phyloP scores from a whole-genome alignment of 2,888 invertebrate genomes.

The Idaea biselata region DNA sequence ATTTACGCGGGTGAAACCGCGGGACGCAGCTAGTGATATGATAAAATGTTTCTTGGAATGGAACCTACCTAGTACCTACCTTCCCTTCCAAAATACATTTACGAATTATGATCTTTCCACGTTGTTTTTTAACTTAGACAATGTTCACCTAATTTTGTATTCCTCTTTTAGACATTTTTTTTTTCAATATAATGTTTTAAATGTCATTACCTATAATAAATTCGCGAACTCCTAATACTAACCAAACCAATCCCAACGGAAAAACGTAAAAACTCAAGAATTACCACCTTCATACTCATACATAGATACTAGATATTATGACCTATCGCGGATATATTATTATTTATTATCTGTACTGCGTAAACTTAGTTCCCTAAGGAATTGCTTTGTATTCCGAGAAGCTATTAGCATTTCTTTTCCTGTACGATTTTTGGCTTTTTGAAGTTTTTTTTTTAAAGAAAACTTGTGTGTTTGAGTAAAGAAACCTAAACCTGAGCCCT shows the following conservation, averaged over 20 bases:
- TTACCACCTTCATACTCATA: background rate
- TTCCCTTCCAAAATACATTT: too few species aligned
- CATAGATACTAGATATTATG: background rate
- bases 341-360: background rate
- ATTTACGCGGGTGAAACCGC: too few species aligned
- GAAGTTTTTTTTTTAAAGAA: background rate
- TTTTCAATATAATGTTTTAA: too few species aligned
- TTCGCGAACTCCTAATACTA: too few species aligned
- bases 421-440: slow-evolving; percentile 1
- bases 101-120: too few species aligned
- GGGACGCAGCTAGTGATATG: too few species aligned
- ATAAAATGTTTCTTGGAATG: too few species aligned
- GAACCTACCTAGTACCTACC: too few species aligned
- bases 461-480: background rate
- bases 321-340: background rate
- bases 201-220: too few species aligned
- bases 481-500: background rate
- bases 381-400: background rate
- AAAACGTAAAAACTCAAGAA: background rate
- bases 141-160: too few species aligned
- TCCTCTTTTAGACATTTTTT: too few species aligned
- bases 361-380: background rate
- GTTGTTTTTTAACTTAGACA: too few species aligned
- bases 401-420: background rate
- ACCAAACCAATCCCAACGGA: background rate